Base-by-base conservation (phyloP, 2,797 vertebrate genomes). In the Gadopsis marmoratus region DNA sequence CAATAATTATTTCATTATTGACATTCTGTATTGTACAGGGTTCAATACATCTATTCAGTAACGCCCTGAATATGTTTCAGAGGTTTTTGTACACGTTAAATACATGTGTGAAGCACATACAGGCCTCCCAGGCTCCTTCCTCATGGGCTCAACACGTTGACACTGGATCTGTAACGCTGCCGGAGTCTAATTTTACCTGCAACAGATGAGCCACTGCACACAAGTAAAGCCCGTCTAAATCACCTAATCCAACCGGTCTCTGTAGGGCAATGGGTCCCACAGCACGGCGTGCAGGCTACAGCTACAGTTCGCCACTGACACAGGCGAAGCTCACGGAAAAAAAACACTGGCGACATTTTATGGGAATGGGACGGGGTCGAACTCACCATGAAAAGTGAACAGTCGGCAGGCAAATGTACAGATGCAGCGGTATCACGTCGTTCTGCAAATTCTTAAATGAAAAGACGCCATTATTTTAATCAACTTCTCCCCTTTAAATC, bases 101-200 rank as follows among this genome's bases (percentile, higher is more conserved):
- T 12, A 23, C 23, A 33, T 26, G 2, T 19, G 58, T 33, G 12
- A 53, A 56, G 55, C 56, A 31, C 48, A 58, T 9, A 1, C 14
- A 62, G 5, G 26, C 68, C 59, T 74, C 23, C 9, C 48, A 35
- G 70, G 56, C 50, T 56, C 65, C 31, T 54, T 62, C 48, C 60
- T 56, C 47, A 0, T 66, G 47, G 53, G 72, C 56, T 83, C 68
- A 66, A 4, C 71, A 62, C 83, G 60, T 35, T 85, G 91, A 90
- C 81, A 93, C 79, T 60, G 75, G 88, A 90, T 89, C 90, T 88
- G 65, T 74, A 26, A 76, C 50, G 23, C 76, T 37, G 55, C 69
- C 65, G 41, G 73, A 79, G 82, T 83, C 93, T 94, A 94, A 93
- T 90, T 92, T 88, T 94, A 94, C 84, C 89, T 85, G 0, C 79